Conservation (phyloP, 2,113 vertebrate genomes). For the Sprattus sprattus region DNA sequence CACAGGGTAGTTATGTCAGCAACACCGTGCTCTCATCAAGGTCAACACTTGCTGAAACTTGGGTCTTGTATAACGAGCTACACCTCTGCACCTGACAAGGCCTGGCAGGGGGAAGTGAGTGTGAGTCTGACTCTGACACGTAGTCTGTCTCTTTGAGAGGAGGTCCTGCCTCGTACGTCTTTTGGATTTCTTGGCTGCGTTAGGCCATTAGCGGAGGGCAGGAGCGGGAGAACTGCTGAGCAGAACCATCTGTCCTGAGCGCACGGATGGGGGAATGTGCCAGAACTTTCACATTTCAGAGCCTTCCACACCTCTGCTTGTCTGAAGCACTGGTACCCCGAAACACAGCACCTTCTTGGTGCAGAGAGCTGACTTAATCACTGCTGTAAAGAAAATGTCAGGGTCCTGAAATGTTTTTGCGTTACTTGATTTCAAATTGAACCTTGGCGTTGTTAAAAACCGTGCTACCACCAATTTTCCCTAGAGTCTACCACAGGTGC, state of each 20-base stretch:
- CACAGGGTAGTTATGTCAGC: too few relatives aligned
- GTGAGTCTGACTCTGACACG: background rate
- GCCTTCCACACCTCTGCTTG: background rate
- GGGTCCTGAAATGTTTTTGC: background rate
- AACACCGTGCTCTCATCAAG: background rate
- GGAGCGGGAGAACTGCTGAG: background rate
- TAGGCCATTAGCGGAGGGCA: background rate
- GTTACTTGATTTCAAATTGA: too few relatives aligned
- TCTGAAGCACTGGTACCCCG: background rate
- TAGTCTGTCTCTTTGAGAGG: background rate
- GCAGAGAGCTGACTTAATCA: too few relatives aligned
- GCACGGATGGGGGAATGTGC: background rate
- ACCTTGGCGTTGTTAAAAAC: too few relatives aligned
- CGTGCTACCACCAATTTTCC: too few relatives aligned
- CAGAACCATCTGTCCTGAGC: background rate
- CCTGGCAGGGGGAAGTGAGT: background rate
- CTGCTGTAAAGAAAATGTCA: background rate
- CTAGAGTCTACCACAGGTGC: too few relatives aligned
- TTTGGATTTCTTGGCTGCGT: background rate
- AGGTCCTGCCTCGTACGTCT: background rate
- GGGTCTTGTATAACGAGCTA: background rate
- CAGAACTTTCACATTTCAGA: background rate
- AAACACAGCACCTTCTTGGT: too few relatives aligned
- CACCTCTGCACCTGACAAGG: background rate
- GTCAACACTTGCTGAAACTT: background rate